Evolutionary conservation across 2,888 invertebrate species (phyloP), one percentile per base, ranked within the genome.

Genomic region (Hetaerina titia): DNA sequence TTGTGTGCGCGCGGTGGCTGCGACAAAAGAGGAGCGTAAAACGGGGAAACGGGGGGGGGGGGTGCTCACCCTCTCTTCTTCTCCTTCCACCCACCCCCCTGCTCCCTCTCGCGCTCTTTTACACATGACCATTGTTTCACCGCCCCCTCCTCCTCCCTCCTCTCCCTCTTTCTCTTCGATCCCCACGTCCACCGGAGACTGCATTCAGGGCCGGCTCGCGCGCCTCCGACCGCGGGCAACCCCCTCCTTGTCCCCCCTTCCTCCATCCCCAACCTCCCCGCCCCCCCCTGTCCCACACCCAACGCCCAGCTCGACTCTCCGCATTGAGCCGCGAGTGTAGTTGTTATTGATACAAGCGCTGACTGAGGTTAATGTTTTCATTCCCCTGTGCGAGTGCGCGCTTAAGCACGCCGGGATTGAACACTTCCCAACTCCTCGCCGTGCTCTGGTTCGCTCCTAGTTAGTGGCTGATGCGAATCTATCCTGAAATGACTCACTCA

Each of bases 111-210:
- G 69, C 69, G 57, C 92, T 92, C 92, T 92, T 92, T 92, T 92
- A 69, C 69, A 92, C 92, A 92, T 69, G 56, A 56, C 69, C 56
- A 69, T 92, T 92, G 92, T 92, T 60, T 92, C 92, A 69, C 31
- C 56, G 92, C 31, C 69, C 92, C 69, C 90, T 56, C 19, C 2
- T 4, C 89, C 89, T 4, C 45, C 22, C 69, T n/a, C 88, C 88
- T 19, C 88, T 88, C 88, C 89, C 89, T 58, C 56, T 58, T 89
- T n/a, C 58, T 58, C 89, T 89, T 56, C 22, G 19, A 69, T 89
- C 58, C 56, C 45, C 58, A 45, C 25, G 58, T n/a, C 56, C 89
- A 45, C 22, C 89, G 31, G 89, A 56, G 58, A 11, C 56, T 58
- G 58, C 56, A 58, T 69, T 22, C 58, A n/a, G 57, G 57, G 17